A percentile compares a stretch with the other conserved stretches of the same genome.
These are phyloP conservation scores for Propithecus perrieri DNA, from an alignment of 2,797 vertebrate species.

Conservation along the genomic window DNA sequence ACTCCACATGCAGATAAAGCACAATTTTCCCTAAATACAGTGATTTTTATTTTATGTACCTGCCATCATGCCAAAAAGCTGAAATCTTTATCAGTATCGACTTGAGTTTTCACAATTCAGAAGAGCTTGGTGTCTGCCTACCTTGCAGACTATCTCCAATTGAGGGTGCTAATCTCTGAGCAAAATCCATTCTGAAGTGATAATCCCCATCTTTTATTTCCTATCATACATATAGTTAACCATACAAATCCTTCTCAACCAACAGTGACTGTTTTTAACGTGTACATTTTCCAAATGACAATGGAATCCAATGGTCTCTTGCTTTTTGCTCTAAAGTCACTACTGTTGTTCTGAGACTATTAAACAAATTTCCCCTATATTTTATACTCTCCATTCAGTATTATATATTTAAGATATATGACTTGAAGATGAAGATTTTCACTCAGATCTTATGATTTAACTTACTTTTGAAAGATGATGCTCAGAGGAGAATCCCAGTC, in stretches of 20 bases:
- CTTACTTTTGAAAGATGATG: slow-evolving; percentile 97
- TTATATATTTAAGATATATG: not conserved
- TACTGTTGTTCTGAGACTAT: not conserved
- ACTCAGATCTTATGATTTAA: slow-evolving; percentile 40
- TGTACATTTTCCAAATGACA: not conserved
- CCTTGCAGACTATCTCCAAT: not conserved
- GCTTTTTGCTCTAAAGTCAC: slow-evolving; percentile 33
- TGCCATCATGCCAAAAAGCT: not conserved
- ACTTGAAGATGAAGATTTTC: not conserved
- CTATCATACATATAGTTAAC: not conserved
- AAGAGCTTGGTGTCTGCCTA: not conserved
- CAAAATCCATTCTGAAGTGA: not conserved
- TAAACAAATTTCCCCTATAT: slow-evolving; percentile 16
- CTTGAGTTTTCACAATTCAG: slow-evolving; percentile 1
- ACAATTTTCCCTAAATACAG: not conserved
- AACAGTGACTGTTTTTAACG: not conserved
- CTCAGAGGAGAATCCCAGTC: slow-evolving; percentile 98
- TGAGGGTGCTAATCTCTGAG: not conserved
- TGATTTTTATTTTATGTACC: not conserved
- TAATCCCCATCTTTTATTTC: slow-evolving; percentile 16
- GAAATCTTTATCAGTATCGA: not conserved
- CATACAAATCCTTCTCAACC: not conserved
- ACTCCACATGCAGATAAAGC: not conserved
- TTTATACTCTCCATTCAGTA: not conserved
- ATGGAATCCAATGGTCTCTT: not conserved